phyloP scores from a whole-genome alignment of 2,113 vertebrate genomes.

The Trinectes maculatus region DNA sequence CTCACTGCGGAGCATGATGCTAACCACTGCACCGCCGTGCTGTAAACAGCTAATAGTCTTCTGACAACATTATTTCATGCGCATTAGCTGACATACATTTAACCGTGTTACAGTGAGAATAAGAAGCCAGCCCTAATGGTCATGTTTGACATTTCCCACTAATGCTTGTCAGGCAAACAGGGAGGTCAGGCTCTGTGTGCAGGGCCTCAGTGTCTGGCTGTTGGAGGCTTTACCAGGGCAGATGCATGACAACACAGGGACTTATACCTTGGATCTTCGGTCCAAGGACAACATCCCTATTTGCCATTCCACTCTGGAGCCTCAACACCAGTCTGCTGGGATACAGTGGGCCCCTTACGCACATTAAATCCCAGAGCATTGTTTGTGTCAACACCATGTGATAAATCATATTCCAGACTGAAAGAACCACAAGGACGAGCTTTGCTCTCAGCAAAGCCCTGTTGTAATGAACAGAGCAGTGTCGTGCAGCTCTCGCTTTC shows the following conservation, averaged over 20 bases:
- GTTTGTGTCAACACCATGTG: slow-evolving; percentile 47
- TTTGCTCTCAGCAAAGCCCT: slow-evolving; percentile 10
- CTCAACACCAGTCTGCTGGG: slow-evolving; percentile 35
- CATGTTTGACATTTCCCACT: slow-evolving; percentile 33
- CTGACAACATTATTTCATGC: too few relatives aligned
- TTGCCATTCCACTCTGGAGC: slow-evolving; percentile 53
- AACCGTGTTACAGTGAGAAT: not conserved
- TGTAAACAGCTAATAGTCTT: too few relatives aligned
- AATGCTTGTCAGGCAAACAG: slow-evolving; percentile 36
- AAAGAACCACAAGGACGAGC: slow-evolving; percentile 34
- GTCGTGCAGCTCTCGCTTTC: not conserved
- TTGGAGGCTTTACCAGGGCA: slow-evolving; percentile 22
- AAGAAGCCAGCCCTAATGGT: slow-evolving; percentile 18
- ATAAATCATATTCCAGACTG: slow-evolving; percentile 46
- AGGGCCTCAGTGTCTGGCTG: slow-evolving; percentile 45
- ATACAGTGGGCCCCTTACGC: slow-evolving; percentile 37
- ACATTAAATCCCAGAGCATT: slow-evolving; percentile 50
- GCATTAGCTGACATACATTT: slow-evolving; percentile 8
- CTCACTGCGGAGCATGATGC: too few relatives aligned
- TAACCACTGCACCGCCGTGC: too few relatives aligned
- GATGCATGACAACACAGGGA: slow-evolving; percentile 40
- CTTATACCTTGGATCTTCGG: slow-evolving; percentile 43
- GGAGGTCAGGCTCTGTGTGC: slow-evolving; percentile 31
- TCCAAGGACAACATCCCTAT: slow-evolving; percentile 54
- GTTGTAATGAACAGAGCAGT: not conserved